These are phyloP conservation scores for Nothocercus julius DNA, from an alignment of 2,113 vertebrate genomes.

Conservation along the genomic window DNA sequence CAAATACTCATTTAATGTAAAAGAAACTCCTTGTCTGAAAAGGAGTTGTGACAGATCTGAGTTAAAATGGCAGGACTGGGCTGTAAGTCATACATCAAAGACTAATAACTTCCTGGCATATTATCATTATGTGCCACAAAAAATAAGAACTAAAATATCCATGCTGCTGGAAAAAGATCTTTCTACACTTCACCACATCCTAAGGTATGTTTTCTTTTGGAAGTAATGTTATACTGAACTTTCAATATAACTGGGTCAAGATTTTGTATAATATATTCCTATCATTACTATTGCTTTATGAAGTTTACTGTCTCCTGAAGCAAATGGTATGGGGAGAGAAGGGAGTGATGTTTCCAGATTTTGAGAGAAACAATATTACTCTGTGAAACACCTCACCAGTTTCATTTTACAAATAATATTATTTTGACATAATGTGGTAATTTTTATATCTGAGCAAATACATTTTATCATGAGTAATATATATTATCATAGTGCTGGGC, in stretches of 20 bases:
- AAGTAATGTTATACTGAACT: neutral
- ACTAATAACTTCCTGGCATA: conserved; percentile 6
- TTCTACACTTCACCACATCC: conserved; percentile 46
- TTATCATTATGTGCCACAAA: conserved; percentile 1
- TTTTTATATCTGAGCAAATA: neutral
- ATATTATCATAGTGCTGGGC: neutral
- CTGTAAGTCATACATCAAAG: neutral
- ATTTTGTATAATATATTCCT: conserved; percentile 18
- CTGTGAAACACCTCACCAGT: neutral
- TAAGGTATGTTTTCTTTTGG: conserved; percentile 51
- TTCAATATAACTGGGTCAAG: neutral
- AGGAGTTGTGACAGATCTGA: conserved; percentile 3
- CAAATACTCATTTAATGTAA: conserved; percentile 3
- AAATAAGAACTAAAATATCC: conserved; percentile 28
- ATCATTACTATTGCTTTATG: neutral
- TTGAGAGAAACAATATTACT: neutral
- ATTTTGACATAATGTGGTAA: neutral
- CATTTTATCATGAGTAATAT: neutral
- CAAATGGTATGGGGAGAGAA: neutral
- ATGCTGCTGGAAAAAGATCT: neutral
- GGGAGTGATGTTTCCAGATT: neutral
- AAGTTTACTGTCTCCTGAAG: conserved; percentile 14
- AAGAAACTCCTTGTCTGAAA: neutral
- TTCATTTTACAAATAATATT: neutral
- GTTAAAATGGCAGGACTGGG: neutral